Percentiles rank a stretch among this genome's conserved stretches.
Conservation (phyloP, 2,797 vertebrate genomes). For the Aeoliscus strigatus region DNA sequence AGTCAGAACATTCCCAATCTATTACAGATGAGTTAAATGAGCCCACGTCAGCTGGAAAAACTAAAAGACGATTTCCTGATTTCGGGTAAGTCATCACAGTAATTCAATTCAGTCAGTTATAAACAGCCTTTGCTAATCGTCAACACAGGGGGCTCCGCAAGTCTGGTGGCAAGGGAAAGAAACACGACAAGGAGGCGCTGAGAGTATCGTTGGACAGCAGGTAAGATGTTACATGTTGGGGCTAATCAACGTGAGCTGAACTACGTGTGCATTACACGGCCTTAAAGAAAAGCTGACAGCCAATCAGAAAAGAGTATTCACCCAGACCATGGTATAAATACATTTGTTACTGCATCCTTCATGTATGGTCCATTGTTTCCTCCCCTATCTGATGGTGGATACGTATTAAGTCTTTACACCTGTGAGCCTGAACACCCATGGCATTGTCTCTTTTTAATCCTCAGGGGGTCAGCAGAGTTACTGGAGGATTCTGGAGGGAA, state of each 20-base stretch:
- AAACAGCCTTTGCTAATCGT: conserved; percentile 6
- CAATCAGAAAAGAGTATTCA: too few relatives aligned
- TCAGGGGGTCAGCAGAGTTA: conserved; percentile 85
- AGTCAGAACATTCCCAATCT: conserved; percentile 10
- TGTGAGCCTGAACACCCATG: not conserved
- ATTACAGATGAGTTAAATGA: conserved; percentile 82
- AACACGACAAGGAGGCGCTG: conserved; percentile 83
- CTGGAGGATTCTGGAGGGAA: too few relatives aligned
- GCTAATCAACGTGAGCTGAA: too few relatives aligned
- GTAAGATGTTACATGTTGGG: too few relatives aligned
- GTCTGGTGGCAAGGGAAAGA: conserved; percentile 91
- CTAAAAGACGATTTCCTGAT: conserved; percentile 89
- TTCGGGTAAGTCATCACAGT: conserved; percentile 79
- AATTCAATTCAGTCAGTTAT: not conserved
- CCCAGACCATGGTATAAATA: too few relatives aligned
- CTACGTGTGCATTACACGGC: too few relatives aligned
- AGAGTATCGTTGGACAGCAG: conserved; percentile 88
- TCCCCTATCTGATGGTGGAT: not conserved
- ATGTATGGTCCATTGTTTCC: not conserved
- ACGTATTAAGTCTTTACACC: not conserved
- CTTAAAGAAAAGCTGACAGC: too few relatives aligned
- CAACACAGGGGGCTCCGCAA: conserved; percentile 84
- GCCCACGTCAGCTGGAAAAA: conserved; percentile 73
- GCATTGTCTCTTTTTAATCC: not conserved
- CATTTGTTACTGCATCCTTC: conserved; percentile 2